These are phyloP conservation scores for Romanomermis culicivorax DNA, from an alignment of 2,888 invertebrate genomes.

Conservation along the genomic window DNA sequence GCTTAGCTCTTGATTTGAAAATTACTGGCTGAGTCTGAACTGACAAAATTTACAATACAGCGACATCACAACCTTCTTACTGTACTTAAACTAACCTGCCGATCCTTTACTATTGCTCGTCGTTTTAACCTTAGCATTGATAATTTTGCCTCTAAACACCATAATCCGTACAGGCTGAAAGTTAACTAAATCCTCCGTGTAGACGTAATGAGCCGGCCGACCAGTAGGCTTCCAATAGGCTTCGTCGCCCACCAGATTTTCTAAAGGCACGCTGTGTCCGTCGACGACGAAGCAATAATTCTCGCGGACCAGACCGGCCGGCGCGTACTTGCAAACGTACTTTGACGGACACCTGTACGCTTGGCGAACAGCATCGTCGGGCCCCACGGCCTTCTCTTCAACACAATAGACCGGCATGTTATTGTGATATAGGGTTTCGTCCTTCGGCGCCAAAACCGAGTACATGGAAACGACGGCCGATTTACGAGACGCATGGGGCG, in stretches of 20 bases:
- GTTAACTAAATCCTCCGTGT: constrained; percentile 18
- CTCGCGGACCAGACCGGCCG: constrained; percentile 19
- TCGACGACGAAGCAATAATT: constrained; percentile 22
- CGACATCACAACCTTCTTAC: no score
- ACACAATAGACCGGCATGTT: neutral
- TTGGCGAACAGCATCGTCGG: constrained; percentile 1
- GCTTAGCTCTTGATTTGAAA: no score
- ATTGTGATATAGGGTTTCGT: neutral
- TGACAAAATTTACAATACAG: no score
- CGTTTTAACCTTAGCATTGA: constrained; percentile 1
- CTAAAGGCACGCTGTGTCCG: constrained; percentile 13
- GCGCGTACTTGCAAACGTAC: constrained; percentile 11
- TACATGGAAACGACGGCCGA: neutral
- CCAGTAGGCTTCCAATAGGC: constrained; percentile 23
- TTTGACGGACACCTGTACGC: constrained; percentile 6
- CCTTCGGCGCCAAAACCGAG: neutral
- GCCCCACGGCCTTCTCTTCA: neutral
- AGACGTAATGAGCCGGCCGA: constrained; percentile 20
- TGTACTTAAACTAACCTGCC: no score
- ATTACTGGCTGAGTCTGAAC: no score
- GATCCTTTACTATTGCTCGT: no score
- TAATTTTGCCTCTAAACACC: neutral
- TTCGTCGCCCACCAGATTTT: neutral
- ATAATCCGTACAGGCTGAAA: constrained; percentile 15
- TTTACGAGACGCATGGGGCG: neutral